These are phyloP conservation scores for Apteryx owenii DNA, from an alignment of 2,113 vertebrate species.

Conservation along the genomic window DNA sequence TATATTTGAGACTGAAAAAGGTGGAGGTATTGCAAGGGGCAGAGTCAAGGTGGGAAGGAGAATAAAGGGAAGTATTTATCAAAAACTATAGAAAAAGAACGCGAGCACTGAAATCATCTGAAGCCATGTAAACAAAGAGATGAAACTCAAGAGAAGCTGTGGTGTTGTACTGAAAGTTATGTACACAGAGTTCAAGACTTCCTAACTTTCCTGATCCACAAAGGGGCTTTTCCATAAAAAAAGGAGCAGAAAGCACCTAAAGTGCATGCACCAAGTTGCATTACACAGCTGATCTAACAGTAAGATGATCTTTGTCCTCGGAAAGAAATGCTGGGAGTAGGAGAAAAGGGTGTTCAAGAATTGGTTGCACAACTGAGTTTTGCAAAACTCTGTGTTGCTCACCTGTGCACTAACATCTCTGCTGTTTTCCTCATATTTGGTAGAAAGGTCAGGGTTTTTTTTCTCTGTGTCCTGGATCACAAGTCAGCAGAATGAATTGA, in stretches of 20 bases:
- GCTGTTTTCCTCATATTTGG: not conserved
- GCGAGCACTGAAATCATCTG: not conserved
- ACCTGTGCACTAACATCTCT: not conserved
- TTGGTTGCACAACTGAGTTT: not conserved
- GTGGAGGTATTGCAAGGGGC: not conserved
- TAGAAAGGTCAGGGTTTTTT: not conserved
- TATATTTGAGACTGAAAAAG: not conserved
- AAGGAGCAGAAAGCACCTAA: not conserved
- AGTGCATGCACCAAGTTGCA: not conserved
- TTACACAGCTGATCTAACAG: not conserved
- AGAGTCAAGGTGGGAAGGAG: not conserved
- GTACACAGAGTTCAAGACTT: not conserved
- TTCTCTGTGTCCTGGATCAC: not conserved
- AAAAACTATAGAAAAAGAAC: not conserved
- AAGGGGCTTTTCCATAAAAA: not conserved
- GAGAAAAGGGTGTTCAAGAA: not conserved
- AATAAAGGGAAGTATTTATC: not conserved
- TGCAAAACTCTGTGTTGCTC: not conserved
- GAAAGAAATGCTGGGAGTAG: not conserved
- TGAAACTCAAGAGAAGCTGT: not conserved
- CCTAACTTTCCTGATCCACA: not conserved
- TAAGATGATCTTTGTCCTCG: not conserved
- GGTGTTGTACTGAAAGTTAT: not conserved
- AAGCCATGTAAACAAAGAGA: not conserved
- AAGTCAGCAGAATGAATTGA: not conserved